Evolutionary conservation across 2,113 vertebrate species (phyloP).

Genomic region (Misgurnus anguillicaudatus): DNA sequence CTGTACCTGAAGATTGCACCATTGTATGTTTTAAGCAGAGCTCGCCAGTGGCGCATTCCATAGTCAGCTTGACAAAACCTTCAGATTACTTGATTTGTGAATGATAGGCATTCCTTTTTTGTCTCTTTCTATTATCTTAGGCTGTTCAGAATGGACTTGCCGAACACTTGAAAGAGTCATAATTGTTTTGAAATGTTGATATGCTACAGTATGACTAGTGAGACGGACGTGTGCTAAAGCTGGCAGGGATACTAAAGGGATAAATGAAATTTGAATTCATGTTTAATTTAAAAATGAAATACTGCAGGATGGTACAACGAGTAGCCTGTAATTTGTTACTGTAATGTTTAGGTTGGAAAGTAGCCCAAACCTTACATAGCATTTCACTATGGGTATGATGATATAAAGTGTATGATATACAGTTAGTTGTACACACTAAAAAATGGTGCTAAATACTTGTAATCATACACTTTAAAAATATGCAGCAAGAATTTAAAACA

Average conservation of each 20-base stretch:
- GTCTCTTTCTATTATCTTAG: not conserved
- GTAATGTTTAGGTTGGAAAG: not conserved
- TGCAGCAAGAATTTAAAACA: too few relatives aligned
- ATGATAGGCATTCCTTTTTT: slow-evolving; percentile 36
- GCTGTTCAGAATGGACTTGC: not conserved
- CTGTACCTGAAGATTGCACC: slow-evolving; percentile 27
- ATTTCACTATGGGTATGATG: not conserved
- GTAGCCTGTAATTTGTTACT: slow-evolving; percentile 1
- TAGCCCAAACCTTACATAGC: not conserved
- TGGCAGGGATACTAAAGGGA: not conserved
- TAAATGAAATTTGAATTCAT: not conserved
- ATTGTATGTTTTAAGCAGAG: slow-evolving; percentile 48
- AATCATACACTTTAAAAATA: too few relatives aligned
- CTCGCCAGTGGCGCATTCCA: slow-evolving; percentile 64
- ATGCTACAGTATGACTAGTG: not conserved
- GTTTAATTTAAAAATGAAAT: slow-evolving; percentile 1
- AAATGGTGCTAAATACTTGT: too few relatives aligned
- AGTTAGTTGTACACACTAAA: too few relatives aligned
- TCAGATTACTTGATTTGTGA: slow-evolving; percentile 58
- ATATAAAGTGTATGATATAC: too few relatives aligned
- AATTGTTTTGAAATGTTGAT: too few relatives aligned
- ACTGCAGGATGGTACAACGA: not conserved
- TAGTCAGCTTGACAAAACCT: slow-evolving; percentile 41
- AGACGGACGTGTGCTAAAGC: not conserved
- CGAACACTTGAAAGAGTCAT: not conserved